Evolutionary conservation across 2,113 vertebrate genomes (phyloP), one percentile per base, ranked within the genome.

Genomic region (Microcebus tavaratra): DNA sequence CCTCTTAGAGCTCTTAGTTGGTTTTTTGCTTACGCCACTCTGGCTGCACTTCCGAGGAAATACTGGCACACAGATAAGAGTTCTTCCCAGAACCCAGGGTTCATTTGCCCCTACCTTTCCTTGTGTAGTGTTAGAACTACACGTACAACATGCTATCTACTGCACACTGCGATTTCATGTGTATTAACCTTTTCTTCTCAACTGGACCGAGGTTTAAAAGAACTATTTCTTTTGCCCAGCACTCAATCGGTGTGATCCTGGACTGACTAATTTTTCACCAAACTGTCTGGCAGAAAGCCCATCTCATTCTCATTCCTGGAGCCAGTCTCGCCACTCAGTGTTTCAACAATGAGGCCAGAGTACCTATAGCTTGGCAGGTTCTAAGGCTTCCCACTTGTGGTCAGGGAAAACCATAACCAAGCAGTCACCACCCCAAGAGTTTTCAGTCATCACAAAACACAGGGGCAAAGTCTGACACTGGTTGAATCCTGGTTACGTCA

Each of bases 151-250:
- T 1, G 17, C n/a, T 9, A 0, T 5, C 75, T 25, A 7, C 34
- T 1, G 3, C 5, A 3, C 18, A 14, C 8, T 2, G 29, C 34
- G 4, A 31, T n/a, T 53, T 42, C 61, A 8, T 0, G 0, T 4
- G 4, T 27, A 21, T 42, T 27, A 12, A 13, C 27, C 34, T 63
- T 82, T 55, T 53, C 45, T n/a, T 50, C 59, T 29, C 42, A 29
- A 9, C 48, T 11, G 42, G 21, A 70, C 63, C 9, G 11, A 50
- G 25, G 42, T n/a, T 0, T 57, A 1, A 31, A 90, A 75, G 14
- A 34, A 11, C 61, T 18, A 31, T 10, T 75, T 91, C 89, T 45
- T 53, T 50, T n/a, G 17, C n/a, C 20, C 12, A 8, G 34, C 29
- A 12, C 65, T 94, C 23, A 36, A 9, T 94, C 14, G 31, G 15